Evolutionary conservation across 2,113 vertebrate genomes (phyloP).

Genomic region (Porphyrio hochstetteri): DNA sequence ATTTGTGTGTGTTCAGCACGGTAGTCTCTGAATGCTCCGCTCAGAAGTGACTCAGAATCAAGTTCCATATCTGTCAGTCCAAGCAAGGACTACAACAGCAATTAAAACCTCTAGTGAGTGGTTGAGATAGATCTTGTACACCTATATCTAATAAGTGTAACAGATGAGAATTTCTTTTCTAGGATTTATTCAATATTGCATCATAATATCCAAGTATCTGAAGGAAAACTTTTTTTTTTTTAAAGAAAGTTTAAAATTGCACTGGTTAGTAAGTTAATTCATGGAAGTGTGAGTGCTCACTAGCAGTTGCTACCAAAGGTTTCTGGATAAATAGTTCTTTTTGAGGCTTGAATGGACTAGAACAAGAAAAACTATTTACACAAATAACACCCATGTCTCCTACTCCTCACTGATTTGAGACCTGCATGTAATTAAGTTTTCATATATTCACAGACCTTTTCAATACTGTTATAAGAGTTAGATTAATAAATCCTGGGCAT

Average conservation of each 20-base stretch:
- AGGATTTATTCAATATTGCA: neutral
- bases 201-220: neutral
- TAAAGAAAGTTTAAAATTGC: neutral
- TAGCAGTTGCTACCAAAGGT: neutral
- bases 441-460: neutral
- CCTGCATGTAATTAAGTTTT: neutral
- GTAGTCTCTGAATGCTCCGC: neutral
- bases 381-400: neutral
- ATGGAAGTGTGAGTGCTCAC: neutral
- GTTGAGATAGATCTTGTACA: neutral
- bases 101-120: neutral
- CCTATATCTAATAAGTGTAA: neutral
- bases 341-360: neutral
- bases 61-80: neutral
- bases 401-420: neutral
- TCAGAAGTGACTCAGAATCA: neutral
- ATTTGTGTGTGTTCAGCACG: neutral
- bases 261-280: neutral
- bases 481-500: neutral
- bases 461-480: neutral
- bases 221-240: neutral
- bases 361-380: neutral
- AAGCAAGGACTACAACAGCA: neutral
- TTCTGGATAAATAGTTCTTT: neutral
- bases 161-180: neutral